Base-by-base conservation (phyloP, 2,888 invertebrate species). In the Lordiphosa andalusiaca region DNA sequence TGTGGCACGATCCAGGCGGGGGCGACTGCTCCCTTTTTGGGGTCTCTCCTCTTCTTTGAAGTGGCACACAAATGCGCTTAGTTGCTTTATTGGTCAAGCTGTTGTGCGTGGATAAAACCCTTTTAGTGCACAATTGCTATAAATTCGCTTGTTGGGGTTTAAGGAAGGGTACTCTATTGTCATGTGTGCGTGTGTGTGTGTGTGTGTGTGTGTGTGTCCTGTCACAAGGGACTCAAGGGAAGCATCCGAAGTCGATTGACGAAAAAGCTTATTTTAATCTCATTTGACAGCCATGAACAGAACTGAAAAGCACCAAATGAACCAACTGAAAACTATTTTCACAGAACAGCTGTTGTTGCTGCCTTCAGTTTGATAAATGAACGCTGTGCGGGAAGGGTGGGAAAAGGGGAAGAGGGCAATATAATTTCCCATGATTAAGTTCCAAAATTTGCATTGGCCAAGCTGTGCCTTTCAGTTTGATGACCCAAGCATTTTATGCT, bases 71-170 rank as follows among this genome's bases (percentile, higher is more conserved):
- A 81, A 85, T 84, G 84, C 84, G 84, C 85, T 83, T 81, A 85
- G 82, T 84, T 85, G 82, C 82, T 82, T 85, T 85, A 82, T 85
- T 82, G 82, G 82, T 82, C 82, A 82, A 84, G 82, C 85, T 85
- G 84, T 85, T 84, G 82, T 82, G 85, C 84, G 83, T 84, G 86
- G 86, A 83, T 82, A 85, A 86, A 83, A 83, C 86, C 82, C 82
- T 83, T 86, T 83, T 82, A 85, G 76, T 82, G 84, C 83, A 85
- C 82, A 85, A 82, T 85, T 85, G 86, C 82, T 84, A 85, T 82
- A 83, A 83, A 83, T 83, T 83, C 75, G 75, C 71, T 67, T 78
- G 68, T 30, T 30, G 30, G 9, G 30, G 30, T 9, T 9, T 10
- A 30, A 30, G 71, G 10, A 9, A 47, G 51, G 51, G 40, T 39